Percentiles rank a stretch among this genome's conserved stretches.
Conservation (phyloP, 2,888 invertebrate genomes). For the Coecobrya sp. region DNA sequence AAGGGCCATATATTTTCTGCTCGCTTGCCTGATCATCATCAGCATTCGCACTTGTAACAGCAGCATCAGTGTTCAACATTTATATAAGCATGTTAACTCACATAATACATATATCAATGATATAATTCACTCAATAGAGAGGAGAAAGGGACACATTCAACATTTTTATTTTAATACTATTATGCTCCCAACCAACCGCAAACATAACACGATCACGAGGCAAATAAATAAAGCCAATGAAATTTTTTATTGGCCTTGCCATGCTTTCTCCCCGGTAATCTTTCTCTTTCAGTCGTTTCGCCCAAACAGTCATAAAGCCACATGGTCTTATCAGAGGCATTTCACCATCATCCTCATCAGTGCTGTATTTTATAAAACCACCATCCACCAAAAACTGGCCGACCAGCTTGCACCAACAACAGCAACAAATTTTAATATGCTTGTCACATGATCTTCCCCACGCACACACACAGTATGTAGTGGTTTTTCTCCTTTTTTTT, state of each 20-base stretch:
- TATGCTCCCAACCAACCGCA: conserved; percentile 21
- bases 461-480: neutral
- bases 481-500: neutral
- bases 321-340: conserved; percentile 44
- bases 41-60: neutral
- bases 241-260: conserved; percentile 44
- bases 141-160: neutral
- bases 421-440: conserved; percentile 5
- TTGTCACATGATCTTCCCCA: conserved; percentile 30
- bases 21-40: conserved; percentile 27
- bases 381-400: neutral
- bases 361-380: neutral
- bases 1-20: conserved; percentile 25
- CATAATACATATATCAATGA: neutral
- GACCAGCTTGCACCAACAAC: neutral
- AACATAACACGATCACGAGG: conserved; percentile 4
- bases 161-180: neutral
- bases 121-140: conserved; percentile 1
- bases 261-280: neutral
- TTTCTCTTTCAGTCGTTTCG: neutral
- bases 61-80: neutral
- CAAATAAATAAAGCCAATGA: conserved; percentile 51
- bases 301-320: neutral
- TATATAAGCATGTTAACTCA: neutral
- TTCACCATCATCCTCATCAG: conserved; percentile 1